Base-by-base conservation (phyloP, 2,113 vertebrate species). In the Salvelinus sp. region DNA sequence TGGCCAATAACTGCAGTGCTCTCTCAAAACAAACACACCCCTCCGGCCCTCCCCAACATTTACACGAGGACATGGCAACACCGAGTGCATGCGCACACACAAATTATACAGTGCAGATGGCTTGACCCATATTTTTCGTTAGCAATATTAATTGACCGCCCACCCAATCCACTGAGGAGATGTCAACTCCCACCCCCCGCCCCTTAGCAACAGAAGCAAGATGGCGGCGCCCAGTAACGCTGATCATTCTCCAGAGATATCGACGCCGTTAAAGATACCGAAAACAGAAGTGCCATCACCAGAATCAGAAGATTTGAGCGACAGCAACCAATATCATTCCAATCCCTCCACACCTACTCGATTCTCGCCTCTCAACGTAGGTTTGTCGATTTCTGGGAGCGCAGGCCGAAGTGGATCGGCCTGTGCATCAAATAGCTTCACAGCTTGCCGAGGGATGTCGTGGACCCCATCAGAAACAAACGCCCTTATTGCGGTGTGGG, bases 381-480 rank as follows among this genome's bases (percentile, higher is more conserved):
- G 94, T 62, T 44, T 77, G 48, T 84, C 92, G 30, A 83, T 91
- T 80, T 90, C 93, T 1, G 92, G 92, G 72, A 80, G 89, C 74
- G 90, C 92, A 78, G 90, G 93, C 90, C 91, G 91, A 87, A 83
- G 93, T 86, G 91, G 90, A 82, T 82, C 91, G 79, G 93, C 95
- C 10, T 95, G 95, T 33, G 95, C 94, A 10, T 95, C 96, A 70
- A 96, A 89, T 88, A 93, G 91, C 89, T 93, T 93, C 88, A 92
- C 96, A 44, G 97, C 96, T 71, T 98, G 97, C 90, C 93, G 96
- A 9, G 96, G 96, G 81, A 98, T 98, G 96, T 98, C 96, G n/a
- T 98, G 96, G 97, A 98, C 97, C 1, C 97, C 97, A 71, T 96
- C 97, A 81, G 97, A 98, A 91, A 98, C 97, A 1, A 98, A 98